A percentile compares a stretch with the other conserved stretches of the same genome.
Conservation (phyloP, 2,797 vertebrate species). For the Lutjanus campechanus region DNA sequence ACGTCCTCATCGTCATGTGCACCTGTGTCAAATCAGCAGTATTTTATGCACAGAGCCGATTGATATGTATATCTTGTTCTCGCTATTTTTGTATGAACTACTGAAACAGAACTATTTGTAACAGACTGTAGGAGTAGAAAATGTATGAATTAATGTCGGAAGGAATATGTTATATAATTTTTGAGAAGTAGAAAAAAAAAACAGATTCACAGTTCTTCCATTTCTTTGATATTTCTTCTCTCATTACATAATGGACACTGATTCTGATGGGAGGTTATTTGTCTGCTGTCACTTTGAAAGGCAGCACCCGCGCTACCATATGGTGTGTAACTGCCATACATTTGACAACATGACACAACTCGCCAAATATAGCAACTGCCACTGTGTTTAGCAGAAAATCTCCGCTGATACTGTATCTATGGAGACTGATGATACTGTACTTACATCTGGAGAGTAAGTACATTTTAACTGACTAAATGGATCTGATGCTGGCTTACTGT, state of each 20-base stretch:
- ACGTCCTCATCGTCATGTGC: conserved; percentile 56
- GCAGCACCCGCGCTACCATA: background rate
- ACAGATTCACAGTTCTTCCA: conserved; percentile 29
- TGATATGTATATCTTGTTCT: conserved; percentile 80
- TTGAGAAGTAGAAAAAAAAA: background rate
- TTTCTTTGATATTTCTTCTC: background rate
- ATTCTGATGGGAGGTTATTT: background rate
- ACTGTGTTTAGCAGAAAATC: conserved; percentile 23
- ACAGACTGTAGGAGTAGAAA: conserved; percentile 35
- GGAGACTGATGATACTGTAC: background rate
- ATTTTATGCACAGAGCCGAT: conserved; percentile 85
- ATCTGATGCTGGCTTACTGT: conserved; percentile 9
- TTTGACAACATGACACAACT: conserved; percentile 8
- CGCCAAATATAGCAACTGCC: conserved; percentile 29
- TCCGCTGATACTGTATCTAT: background rate
- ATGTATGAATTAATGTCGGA: conserved; percentile 24
- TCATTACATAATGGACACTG: background rate
- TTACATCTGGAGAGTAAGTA: background rate
- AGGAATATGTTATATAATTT: conserved; percentile 16
- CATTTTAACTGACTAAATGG: conserved; percentile 13
- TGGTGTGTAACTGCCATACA: conserved; percentile 11
- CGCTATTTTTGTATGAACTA: conserved; percentile 90
- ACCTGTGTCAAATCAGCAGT: conserved; percentile 84
- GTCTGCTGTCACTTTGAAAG: conserved; percentile 11
- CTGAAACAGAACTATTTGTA: conserved; percentile 63